Base-by-base conservation (phyloP, 2,888 invertebrate species). In the Rhodophaea formosa region DNA sequence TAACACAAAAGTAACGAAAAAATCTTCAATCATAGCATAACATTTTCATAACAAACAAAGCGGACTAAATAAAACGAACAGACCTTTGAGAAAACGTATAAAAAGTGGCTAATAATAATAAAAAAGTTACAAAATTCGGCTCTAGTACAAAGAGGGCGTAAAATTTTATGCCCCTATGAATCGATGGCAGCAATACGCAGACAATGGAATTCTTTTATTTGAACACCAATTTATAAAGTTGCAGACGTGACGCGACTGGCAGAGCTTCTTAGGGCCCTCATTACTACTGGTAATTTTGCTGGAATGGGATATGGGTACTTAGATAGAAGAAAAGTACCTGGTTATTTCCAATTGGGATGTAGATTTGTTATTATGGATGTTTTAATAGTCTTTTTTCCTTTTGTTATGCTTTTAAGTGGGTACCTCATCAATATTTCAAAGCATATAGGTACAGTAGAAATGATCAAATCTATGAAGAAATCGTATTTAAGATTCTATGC, bases 141-240 rank as follows among this genome's bases (percentile, higher is more conserved):
- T 47, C 58, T 66, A 63, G 65, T 68, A 64, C 64, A 64, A 60
- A 51, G 56, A 60, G 58, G 61, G 57, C 69, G 62, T 79, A 79
- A 77, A 75, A 73, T 71, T 77, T 74, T 75, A 79, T 72, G 64
- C 56, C 46, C 53, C 52, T 58, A 61, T 66, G 56, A 62, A 59
- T 59, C 53, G 53, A 52, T 59, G 44, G 54, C 45, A 57, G 55
- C 62, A 61, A 60, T 62, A 62, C 56, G 47, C 59, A 61, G 60
- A 62, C 62, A 62, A 62, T 63, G 58, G 59, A 62, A 65, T 61
- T 61, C 64, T 74, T 74, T 66, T 71, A 69, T 74, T 67, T 62
- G 62, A 61, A 65, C 62, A 67, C 69, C 68, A 70, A 74, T 74
- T 73, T 71, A 66, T 60, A 63, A 65, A 65, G 61, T 64, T 63